A percentile compares a stretch with the other conserved stretches of the same genome.
These are phyloP conservation scores for Apis mellifera DNA, from an alignment of 1,140 invertebrate genomes.

Conservation along the genomic window DNA sequence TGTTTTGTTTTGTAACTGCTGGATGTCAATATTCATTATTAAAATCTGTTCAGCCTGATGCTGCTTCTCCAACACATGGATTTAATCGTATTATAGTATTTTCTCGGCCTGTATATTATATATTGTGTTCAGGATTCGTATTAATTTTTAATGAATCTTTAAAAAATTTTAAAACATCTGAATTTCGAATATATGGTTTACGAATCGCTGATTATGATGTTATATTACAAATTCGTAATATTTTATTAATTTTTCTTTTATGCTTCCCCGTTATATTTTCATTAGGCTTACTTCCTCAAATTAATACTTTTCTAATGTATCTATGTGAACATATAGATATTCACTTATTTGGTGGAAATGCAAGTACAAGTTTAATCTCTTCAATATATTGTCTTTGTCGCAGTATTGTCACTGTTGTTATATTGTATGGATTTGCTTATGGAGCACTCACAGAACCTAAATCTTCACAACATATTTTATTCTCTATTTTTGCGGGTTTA, in stretches of 20 bases:
- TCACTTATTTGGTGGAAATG: slow-evolving; percentile 98
- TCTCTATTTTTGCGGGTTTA: slow-evolving; percentile 96
- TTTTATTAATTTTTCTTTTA: slow-evolving; percentile 90
- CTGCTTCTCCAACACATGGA: slow-evolving; percentile 98
- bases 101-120: slow-evolving; percentile 97
- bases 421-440: slow-evolving; percentile 95
- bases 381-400: slow-evolving; percentile 92
- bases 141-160: slow-evolving; percentile 84
- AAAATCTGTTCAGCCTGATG: slow-evolving; percentile 99
- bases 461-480: slow-evolving; percentile 94
- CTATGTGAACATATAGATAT: slow-evolving; percentile 98
- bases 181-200: slow-evolving; percentile 89
- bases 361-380: slow-evolving; percentile 92
- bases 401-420: slow-evolving; percentile 89
- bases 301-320: slow-evolving; percentile 98
- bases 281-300: slow-evolving; percentile 96
- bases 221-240: slow-evolving; percentile 87
- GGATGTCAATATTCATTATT: slow-evolving; percentile 98
- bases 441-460: slow-evolving; percentile 90
- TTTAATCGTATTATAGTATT: slow-evolving; percentile 98
- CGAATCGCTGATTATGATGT: slow-evolving; percentile 86
- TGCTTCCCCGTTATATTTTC: slow-evolving; percentile 97
- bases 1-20: slow-evolving; percentile 98
- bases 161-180: slow-evolving; percentile 77
- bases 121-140: slow-evolving; percentile 90